phyloP scores from a whole-genome alignment of 2,797 vertebrate species.

The Caiman crocodilus region DNA sequence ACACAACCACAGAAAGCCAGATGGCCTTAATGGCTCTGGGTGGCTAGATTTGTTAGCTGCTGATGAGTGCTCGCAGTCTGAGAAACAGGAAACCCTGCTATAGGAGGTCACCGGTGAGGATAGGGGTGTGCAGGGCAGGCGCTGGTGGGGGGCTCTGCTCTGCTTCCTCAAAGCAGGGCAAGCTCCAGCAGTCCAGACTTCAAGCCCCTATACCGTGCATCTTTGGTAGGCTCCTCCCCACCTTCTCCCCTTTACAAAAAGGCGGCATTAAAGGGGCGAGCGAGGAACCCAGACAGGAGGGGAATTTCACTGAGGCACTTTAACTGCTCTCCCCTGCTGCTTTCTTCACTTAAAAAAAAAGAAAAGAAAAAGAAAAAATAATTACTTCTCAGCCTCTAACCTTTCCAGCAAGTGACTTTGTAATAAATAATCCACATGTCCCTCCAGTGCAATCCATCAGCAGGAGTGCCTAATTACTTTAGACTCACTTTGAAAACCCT shows the following conservation, averaged over 20 bases:
- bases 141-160: not conserved
- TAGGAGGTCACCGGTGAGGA: not conserved
- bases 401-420: conserved; percentile 86
- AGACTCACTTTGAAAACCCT: conserved; percentile 82
- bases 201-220: accelerated
- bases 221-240: not conserved
- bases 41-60: not conserved
- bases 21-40: not conserved
- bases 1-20: accelerated
- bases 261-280: not conserved
- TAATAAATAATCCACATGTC: conserved; percentile 86
- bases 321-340: conserved; percentile 63
- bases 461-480: conserved; percentile 83
- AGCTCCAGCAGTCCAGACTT: not conserved
- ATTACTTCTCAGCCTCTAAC: conserved; percentile 88
- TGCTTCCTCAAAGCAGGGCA: not conserved
- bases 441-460: conserved; percentile 84
- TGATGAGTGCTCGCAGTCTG: not conserved
- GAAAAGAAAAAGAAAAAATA: conserved; percentile 79
- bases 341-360: conserved; percentile 37
- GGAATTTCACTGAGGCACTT: conserved; percentile 63
- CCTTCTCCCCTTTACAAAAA: not conserved
- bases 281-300: not conserved
- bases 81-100: not conserved
- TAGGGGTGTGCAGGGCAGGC: not conserved